Evolutionary conservation across 1,140 invertebrate genomes (phyloP), one percentile per base, ranked within the genome.

Genomic region (Heliothis subflexa): DNA sequence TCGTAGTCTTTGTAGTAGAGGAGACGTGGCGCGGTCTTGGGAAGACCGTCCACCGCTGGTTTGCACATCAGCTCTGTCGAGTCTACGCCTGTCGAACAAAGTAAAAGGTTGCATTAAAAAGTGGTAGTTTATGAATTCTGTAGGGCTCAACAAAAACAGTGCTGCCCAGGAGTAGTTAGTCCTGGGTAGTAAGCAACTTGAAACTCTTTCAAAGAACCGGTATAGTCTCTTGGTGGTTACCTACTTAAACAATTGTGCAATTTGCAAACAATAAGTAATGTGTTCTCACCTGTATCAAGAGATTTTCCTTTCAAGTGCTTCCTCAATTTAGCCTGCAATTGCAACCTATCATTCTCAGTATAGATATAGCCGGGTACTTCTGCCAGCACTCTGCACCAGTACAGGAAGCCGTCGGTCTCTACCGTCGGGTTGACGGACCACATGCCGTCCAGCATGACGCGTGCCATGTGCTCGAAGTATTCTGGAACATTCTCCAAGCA

Each of bases 391-490:
- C 86, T 86, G 2, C 86, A 87, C 77, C 75, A 87, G 79, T 91
- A 95, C 12, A 95, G 40, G 52, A 86, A 81, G 10, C 86, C 88
- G 0, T 91, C 87, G 0, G 85, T 62, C 5, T 93, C 80, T 7
- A 94, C 75, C 0, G 89, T 87, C 0, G 94, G 94, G 81, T 93
- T 94, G 18, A 92, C 81, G 40, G 78, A 86, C 91, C 92, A 95
- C 81, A 95, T 79, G 1, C 94, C 94, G n/a, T 95, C 87, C 4
- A 96, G 78, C 81, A 95, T 89, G 0, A 90, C 89, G 0, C 89
- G 81, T 0, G 93, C 82, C 92, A 95, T 93, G 78, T 93, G 91
- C 76, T 94, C 89, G 83, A 95, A 96, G 78, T 95, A 91, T 74
- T 94, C 89, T 0, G 95, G 93, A 10, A 95, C 95, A 28, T 93